phyloP scores from a whole-genome alignment of 2,888 invertebrate species.

The Amphimallon solstitiale region DNA sequence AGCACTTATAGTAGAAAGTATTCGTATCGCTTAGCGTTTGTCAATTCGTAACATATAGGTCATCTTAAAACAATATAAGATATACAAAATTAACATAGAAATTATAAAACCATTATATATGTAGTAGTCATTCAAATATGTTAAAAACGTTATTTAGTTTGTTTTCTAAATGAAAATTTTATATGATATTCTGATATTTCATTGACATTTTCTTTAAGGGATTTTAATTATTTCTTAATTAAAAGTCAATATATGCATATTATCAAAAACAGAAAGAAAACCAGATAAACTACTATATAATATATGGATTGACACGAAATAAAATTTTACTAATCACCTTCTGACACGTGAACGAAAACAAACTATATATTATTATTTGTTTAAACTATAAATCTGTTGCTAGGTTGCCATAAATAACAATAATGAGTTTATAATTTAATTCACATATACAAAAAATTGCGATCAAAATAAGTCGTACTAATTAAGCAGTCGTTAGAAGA shows the following conservation, averaged over 20 bases:
- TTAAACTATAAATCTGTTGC: background rate
- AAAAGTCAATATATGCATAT: no score
- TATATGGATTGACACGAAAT: no score
- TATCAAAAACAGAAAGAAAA: no score
- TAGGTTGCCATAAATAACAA: background rate
- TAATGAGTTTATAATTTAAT: conserved; percentile 5
- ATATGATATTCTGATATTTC: no score
- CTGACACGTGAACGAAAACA: no score
- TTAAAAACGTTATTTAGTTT: no score
- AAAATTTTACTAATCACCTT: no score
- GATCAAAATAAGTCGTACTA: background rate
- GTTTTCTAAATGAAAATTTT: no score
- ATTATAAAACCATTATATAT: background rate
- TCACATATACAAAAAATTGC: background rate
- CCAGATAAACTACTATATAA: no score
- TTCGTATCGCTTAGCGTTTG: background rate
- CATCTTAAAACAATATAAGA: background rate
- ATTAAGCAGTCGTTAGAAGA: background rate
- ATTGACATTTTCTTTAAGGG: no score
- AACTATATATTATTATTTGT: background rate
- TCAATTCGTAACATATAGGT: conserved; percentile 17
- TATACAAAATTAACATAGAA: background rate
- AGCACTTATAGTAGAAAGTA: conserved; percentile 18
- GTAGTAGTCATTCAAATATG: background rate
- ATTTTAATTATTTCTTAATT: no score